phyloP scores from a whole-genome alignment of 2,888 invertebrate species.

The Elysia crispata region DNA sequence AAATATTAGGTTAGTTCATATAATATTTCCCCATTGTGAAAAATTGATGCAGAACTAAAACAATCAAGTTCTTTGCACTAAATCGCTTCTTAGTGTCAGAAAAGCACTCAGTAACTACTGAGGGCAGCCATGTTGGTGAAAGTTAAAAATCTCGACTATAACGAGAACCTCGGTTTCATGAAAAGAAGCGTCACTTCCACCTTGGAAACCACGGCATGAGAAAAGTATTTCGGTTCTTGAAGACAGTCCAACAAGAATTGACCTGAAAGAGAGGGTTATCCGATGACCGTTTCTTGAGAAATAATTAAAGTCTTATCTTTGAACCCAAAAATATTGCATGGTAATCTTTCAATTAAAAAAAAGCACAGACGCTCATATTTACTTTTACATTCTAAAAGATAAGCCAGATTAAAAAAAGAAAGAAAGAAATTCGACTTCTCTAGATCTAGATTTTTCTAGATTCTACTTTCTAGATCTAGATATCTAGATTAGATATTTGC shows the following conservation, averaged over 20 bases:
- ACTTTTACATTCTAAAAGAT: background rate
- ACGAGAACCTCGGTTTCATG: slow-evolving; percentile 36
- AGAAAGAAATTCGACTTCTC: too few species aligned
- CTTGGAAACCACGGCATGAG: slow-evolving; percentile 49
- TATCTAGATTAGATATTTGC: too few species aligned
- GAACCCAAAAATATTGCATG: too few species aligned
- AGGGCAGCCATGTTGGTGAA: slow-evolving; percentile 40
- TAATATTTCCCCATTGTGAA: background rate
- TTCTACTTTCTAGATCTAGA: too few species aligned
- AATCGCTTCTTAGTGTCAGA: background rate
- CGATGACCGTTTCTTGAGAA: too few species aligned
- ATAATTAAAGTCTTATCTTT: too few species aligned
- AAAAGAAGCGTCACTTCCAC: slow-evolving; percentile 48
- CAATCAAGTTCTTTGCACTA: background rate
- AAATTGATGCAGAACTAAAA: too few species aligned
- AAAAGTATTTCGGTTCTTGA: background rate
- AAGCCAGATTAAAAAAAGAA: too few species aligned
- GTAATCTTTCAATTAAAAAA: too few species aligned
- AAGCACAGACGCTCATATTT: background rate
- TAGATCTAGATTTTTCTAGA: too few species aligned
- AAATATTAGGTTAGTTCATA: background rate
- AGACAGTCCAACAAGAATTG: too few species aligned
- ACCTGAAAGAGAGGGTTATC: too few species aligned
- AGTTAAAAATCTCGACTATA: slow-evolving; percentile 22
- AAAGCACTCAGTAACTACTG: background rate